Percentiles rank a stretch among this genome's conserved stretches.
Conservation (phyloP, 2,797 vertebrate species). For the Sebastes iracundus region DNA sequence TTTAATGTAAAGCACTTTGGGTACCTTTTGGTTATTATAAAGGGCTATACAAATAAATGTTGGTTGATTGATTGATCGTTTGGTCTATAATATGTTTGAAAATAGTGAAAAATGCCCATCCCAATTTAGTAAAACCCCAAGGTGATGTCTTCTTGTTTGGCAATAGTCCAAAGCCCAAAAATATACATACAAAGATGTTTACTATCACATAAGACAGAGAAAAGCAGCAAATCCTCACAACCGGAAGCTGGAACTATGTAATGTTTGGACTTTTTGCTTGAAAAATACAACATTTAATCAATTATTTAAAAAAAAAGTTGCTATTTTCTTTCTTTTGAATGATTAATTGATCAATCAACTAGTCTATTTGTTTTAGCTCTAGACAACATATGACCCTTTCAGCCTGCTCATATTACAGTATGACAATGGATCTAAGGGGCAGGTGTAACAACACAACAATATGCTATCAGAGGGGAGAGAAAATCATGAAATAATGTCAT, state of each 20-base stretch:
- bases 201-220: background rate
- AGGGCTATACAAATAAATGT: no score
- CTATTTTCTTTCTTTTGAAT: background rate
- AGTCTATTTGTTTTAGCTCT: background rate
- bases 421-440: background rate
- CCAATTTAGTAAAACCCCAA: background rate
- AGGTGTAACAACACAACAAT: background rate
- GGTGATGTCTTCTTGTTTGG: background rate
- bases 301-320: background rate
- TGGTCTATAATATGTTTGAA: background rate
- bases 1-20: no score
- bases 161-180: background rate
- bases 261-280: background rate
- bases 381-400: background rate
- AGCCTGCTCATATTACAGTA: background rate
- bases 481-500: background rate
- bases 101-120: background rate
- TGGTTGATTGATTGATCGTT: background rate
- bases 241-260: background rate
- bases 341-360: background rate
- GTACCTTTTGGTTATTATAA: no score
- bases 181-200: background rate
- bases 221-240: background rate
- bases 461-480: background rate
- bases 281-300: background rate